A percentile compares a stretch with the other conserved stretches of the same genome.
Evolutionary conservation across 1,140 invertebrate species (phyloP).

Genomic region (Philotrypesis tridentata): DNA sequence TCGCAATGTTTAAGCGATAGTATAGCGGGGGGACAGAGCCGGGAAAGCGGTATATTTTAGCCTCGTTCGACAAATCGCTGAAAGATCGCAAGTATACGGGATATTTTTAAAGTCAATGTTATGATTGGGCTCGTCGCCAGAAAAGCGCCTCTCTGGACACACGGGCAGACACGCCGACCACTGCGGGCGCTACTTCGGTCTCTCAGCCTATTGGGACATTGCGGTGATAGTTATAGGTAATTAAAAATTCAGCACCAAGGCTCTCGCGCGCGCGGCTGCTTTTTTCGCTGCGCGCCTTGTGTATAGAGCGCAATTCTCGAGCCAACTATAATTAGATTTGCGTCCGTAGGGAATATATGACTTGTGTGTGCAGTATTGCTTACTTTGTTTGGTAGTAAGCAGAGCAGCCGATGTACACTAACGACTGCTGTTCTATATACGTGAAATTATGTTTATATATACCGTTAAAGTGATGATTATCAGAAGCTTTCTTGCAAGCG

Average conservation of each 20-base stretch:
- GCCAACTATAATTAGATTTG: slow-evolving; percentile 11
- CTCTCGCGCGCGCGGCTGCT: too few relatives aligned
- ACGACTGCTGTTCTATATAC: too few relatives aligned
- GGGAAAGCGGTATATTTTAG: too few relatives aligned
- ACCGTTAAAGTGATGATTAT: too few relatives aligned
- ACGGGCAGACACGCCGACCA: too few relatives aligned
- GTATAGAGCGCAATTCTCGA: background rate
- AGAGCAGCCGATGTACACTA: too few relatives aligned
- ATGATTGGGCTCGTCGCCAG: slow-evolving; percentile 33
- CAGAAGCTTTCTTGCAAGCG: too few relatives aligned
- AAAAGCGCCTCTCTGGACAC: background rate
- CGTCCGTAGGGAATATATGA: background rate
- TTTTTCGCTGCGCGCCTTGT: background rate
- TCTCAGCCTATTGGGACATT: background rate
- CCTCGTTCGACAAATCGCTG: background rate
- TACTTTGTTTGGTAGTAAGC: background rate
- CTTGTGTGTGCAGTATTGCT: background rate
- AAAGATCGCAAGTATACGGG: background rate
- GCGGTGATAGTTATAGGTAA: background rate
- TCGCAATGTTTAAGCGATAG: too few relatives aligned
- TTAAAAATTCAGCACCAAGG: slow-evolving; percentile 10
- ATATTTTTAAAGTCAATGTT: slow-evolving; percentile 19
- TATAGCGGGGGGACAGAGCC: too few relatives aligned
- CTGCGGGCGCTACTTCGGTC: too few relatives aligned
- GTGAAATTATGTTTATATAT: background rate